phyloP scores from a whole-genome alignment of 1,140 invertebrate species.

The Trichonephila inaurata region DNA sequence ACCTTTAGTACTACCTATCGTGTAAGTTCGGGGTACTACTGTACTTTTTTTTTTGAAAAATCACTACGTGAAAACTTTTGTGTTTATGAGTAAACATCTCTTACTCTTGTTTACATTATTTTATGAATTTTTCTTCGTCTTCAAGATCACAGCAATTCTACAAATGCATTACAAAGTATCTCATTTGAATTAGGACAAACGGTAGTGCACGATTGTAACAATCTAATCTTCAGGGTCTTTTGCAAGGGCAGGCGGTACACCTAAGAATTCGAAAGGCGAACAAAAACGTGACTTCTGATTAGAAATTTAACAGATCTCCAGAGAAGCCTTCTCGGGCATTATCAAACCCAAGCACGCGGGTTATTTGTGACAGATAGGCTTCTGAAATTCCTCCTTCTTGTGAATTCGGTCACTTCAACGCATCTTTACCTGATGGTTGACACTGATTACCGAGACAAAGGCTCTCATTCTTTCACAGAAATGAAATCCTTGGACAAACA shows the following conservation, averaged over 20 bases:
- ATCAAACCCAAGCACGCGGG: neutral
- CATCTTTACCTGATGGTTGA: neutral
- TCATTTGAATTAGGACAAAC: neutral
- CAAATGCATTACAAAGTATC: neutral
- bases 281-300: neutral
- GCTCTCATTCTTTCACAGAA: neutral
- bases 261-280: neutral
- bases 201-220: neutral
- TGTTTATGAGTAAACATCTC: too few relatives aligned
- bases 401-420: slow-evolving; percentile 13
- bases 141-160: neutral
- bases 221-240: neutral
- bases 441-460: slow-evolving; percentile 20
- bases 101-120: too few relatives aligned
- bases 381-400: neutral
- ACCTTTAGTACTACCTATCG: too few relatives aligned
- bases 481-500: slow-evolving; percentile 15
- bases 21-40: too few relatives aligned
- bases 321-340: neutral
- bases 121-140: too few relatives aligned
- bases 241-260: neutral
- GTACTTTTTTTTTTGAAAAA: too few relatives aligned
- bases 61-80: too few relatives aligned
- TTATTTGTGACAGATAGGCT: neutral
- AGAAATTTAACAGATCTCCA: neutral